Conservation (phyloP, 2,113 vertebrate genomes). For the Sinocyclocheilus anshuiensis region DNA sequence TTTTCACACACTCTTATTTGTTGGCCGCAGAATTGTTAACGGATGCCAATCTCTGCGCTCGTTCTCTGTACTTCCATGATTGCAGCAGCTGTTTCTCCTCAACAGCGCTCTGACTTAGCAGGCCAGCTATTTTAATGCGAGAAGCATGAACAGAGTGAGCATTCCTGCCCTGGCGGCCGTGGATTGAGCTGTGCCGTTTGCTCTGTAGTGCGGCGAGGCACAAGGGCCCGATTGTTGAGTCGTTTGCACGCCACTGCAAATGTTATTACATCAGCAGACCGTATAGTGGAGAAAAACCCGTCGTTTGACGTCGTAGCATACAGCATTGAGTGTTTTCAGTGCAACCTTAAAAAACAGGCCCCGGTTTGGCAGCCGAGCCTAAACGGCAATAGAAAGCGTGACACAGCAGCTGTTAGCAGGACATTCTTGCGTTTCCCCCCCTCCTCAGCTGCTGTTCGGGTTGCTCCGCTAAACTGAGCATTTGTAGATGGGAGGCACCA, state of each 20-base stretch:
- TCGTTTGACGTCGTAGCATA: neutral
- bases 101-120: constrained; percentile 68
- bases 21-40: neutral
- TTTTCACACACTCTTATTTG: neutral
- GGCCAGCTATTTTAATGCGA: constrained; percentile 71
- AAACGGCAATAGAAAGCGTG: constrained; percentile 36
- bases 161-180: constrained; percentile 62
- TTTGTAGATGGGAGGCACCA: neutral
- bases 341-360: neutral
- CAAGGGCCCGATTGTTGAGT: constrained; percentile 67
- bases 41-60: neutral
- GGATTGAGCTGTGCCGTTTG: constrained; percentile 69
- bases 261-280: constrained; percentile 29
- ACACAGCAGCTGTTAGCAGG: constrained; percentile 50
- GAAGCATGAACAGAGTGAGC: constrained; percentile 60
- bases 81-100: constrained; percentile 48
- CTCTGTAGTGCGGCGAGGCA: constrained; percentile 51
- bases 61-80: constrained; percentile 38
- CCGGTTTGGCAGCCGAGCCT: neutral
- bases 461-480: neutral
- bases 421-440: constrained; percentile 17
- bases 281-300: neutral
- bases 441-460: constrained; percentile 40
- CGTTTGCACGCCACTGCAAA: constrained; percentile 51
- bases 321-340: neutral